Base-by-base conservation (phyloP, 2,113 vertebrate genomes). In the cat (Felis catus) region DNA sequence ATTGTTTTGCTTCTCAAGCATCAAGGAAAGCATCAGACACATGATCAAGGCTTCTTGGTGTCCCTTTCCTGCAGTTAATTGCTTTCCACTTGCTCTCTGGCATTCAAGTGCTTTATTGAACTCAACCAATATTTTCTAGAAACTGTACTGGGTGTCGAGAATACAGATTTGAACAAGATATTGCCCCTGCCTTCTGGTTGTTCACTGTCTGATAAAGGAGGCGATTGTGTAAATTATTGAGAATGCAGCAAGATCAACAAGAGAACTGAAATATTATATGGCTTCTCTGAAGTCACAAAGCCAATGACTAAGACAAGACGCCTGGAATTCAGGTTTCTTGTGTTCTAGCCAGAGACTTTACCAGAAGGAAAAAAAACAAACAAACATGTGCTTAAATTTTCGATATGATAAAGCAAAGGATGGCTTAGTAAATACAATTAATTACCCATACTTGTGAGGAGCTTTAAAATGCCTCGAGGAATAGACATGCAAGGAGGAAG, bases 381-480 rank as follows among this genome's bases (percentile, higher is more conserved):
- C 45, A 9, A 45, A 9, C 45, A 90, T 51, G 14, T 48, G 18
- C 4, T 16, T 29, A 36, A 3, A 0, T 27, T 97, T 90, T 95
- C 16, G 41, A 91, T 89, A 36, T 68, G 48, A 61, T 79, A 48
- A 79, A 83, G 33, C 27, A 23, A 82, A 89, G 33, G 27, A 84
- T 82, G 73, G 65, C 15, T 93, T 92, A 53, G 36, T 6, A 3
- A 25, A 91, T 55, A 63, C 39, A 74, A 29, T 74, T 55, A 73
- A 66, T 95, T 73, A 18, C 9, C 45, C n/a, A 2, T 86, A 66
- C 61, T 15, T 65, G 31, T 55, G 66, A 93, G 79, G 21, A 94
- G 3, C 7, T 95, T 73, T 88, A 79, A 82, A 96, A 91, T 63
- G 16, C 18, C 89, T 91, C 21, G 73, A 91, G 33, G n/a, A 95